Conservation (phyloP, 2,888 invertebrate genomes). For the Spilosoma lubricipeda region DNA sequence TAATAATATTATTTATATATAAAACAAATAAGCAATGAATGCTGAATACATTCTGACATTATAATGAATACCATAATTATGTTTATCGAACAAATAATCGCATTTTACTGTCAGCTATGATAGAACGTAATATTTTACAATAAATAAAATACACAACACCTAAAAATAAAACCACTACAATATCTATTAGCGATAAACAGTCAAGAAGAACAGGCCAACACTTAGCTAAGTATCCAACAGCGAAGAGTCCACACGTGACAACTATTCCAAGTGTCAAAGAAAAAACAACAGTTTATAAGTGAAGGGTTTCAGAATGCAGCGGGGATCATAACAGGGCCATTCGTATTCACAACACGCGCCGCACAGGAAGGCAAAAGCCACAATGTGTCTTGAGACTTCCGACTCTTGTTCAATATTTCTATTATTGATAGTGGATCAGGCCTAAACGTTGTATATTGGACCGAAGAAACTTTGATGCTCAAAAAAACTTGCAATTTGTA, state of each 20-base stretch:
- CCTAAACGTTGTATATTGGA: constrained; percentile 55
- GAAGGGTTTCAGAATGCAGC: constrained; percentile 65
- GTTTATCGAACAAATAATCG: neutral
- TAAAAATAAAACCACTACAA: constrained; percentile 25
- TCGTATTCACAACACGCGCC: constrained; percentile 71
- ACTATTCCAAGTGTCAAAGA: constrained; percentile 63
- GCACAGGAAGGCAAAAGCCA: constrained; percentile 78
- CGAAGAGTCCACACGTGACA: constrained; percentile 59
- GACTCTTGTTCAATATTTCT: constrained; percentile 76
- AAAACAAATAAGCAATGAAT: neutral
- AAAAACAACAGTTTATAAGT: constrained; percentile 71
- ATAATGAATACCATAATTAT: neutral
- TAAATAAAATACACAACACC: neutral
- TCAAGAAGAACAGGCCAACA: constrained; percentile 39
- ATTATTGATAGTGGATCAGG: constrained; percentile 67
- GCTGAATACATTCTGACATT: neutral
- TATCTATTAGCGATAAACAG: constrained; percentile 33
- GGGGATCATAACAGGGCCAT: constrained; percentile 65
- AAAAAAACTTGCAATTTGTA: constrained; percentile 33
- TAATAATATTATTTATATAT: neutral
- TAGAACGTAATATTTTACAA: too few species aligned
- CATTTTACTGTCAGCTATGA: neutral
- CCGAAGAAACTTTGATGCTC: constrained; percentile 38
- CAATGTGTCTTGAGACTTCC: constrained; percentile 77
- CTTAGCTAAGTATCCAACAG: constrained; percentile 43